These are phyloP conservation scores for Polyommatus iphigenia DNA, from an alignment of 2,888 invertebrate genomes.

Conservation along the genomic window DNA sequence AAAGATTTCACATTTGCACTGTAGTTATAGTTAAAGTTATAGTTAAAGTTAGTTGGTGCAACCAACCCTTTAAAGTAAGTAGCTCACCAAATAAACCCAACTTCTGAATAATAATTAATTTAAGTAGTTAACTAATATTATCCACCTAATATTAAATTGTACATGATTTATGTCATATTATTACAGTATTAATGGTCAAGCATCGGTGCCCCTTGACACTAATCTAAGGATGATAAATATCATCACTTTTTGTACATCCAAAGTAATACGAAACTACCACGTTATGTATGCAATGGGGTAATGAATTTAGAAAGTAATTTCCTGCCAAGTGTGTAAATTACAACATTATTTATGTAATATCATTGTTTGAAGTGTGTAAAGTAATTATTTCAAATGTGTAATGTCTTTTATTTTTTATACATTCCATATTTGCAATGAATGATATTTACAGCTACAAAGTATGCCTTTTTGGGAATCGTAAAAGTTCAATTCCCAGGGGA, in stretches of 20 bases:
- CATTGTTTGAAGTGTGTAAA: slow-evolving; percentile 6
- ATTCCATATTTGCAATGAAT: background rate
- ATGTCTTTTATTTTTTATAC: background rate
- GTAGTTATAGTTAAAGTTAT: too few relatives aligned
- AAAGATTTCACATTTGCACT: too few relatives aligned
- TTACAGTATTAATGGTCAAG: background rate
- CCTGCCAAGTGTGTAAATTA: slow-evolving; percentile 9
- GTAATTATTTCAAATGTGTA: background rate
- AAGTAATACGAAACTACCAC: background rate
- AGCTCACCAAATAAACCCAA: background rate
- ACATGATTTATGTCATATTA: background rate
- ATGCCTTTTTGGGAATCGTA: background rate
- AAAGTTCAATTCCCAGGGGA: background rate
- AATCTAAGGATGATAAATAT: slow-evolving; percentile 1
- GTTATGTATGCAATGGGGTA: slow-evolving; percentile 1
- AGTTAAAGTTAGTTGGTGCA: too few relatives aligned
- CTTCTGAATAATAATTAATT: too few relatives aligned
- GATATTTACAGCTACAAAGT: background rate
- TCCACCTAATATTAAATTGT: background rate
- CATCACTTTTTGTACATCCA: background rate
- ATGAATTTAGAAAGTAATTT: slow-evolving; percentile 29
- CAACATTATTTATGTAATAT: slow-evolving; percentile 26
- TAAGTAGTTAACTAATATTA: too few relatives aligned
- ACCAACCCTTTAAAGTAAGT: too few relatives aligned
- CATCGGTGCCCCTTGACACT: background rate